Evolutionary conservation across 2,113 vertebrate species (phyloP).

Genomic region (Pangasianodon gigas): DNA sequence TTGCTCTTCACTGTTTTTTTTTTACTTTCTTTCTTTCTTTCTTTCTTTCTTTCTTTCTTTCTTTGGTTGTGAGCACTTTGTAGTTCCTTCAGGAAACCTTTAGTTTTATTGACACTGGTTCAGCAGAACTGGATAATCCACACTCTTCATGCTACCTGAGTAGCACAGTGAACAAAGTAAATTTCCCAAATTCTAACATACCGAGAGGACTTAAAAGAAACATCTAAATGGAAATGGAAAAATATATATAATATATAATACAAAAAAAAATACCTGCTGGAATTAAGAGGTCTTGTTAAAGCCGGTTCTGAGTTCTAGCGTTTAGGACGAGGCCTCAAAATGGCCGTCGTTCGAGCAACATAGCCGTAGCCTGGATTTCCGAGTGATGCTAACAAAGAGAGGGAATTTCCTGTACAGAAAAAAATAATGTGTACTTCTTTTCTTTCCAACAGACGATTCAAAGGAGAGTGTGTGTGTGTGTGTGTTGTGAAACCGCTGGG

Average conservation of each 20-base stretch:
- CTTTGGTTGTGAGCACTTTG: no score
- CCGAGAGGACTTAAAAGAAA: background rate
- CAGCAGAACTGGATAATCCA: no score
- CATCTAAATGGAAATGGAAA: background rate
- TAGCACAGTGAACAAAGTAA: background rate
- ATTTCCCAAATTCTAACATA: background rate
- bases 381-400: background rate
- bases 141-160: no score
- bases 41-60: no score
- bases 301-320: background rate
- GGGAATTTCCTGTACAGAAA: background rate
- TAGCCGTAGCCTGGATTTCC: background rate
- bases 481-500: background rate
- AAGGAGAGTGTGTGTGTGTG: background rate
- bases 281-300: background rate
- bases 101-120: no score
- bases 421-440: background rate
- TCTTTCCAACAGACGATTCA: background rate
- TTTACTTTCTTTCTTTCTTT: no score
- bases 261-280: background rate
- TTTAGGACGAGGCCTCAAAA: background rate
- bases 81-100: no score
- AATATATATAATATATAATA: background rate
- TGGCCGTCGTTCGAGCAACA: background rate
- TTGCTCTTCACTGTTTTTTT: no score